Conservation (phyloP, 2,888 invertebrate genomes). For the Lumbricus terrestris region DNA sequence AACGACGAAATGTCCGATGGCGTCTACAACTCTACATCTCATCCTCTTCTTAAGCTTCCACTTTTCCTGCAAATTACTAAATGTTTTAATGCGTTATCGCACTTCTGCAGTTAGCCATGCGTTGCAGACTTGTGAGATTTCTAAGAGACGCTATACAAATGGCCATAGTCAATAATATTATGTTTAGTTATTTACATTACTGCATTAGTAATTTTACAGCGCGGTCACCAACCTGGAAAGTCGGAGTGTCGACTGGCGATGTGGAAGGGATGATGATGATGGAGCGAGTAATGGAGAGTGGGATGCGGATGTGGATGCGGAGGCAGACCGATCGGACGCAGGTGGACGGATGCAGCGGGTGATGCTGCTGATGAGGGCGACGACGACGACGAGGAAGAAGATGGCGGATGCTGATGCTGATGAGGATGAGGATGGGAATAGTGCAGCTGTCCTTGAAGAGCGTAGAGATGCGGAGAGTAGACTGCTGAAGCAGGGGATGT, state of each 20-base stretch:
- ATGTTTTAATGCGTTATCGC: too few species aligned
- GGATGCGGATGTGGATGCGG: not conserved
- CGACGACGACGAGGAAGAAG: slow-evolving; percentile 16
- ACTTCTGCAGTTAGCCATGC: too few species aligned
- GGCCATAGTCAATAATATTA: too few species aligned
- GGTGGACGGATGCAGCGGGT: not conserved
- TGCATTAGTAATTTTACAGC: not conserved
- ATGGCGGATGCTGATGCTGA: not conserved
- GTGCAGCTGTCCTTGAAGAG: not conserved
- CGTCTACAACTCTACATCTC: too few species aligned
- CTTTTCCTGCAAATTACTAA: too few species aligned
- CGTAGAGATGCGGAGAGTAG: slow-evolving; percentile 8
- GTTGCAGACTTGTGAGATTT: too few species aligned
- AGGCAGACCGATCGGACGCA: not conserved
- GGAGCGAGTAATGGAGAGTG: not conserved
- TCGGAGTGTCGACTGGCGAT: not conserved
- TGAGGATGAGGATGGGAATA: not conserved
- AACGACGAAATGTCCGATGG: too few species aligned
- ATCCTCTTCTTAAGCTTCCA: too few species aligned
- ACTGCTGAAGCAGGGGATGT: not conserved
- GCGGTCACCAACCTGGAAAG: not conserved
- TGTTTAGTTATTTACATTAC: too few species aligned
- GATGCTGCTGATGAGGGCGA: not conserved
- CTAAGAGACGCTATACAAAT: too few species aligned
- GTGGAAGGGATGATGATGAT: slow-evolving; percentile 10